Evolutionary conservation across 2,113 vertebrate species (phyloP), one percentile per base, ranked within the genome.

Genomic region (Sturnus vulgaris): DNA sequence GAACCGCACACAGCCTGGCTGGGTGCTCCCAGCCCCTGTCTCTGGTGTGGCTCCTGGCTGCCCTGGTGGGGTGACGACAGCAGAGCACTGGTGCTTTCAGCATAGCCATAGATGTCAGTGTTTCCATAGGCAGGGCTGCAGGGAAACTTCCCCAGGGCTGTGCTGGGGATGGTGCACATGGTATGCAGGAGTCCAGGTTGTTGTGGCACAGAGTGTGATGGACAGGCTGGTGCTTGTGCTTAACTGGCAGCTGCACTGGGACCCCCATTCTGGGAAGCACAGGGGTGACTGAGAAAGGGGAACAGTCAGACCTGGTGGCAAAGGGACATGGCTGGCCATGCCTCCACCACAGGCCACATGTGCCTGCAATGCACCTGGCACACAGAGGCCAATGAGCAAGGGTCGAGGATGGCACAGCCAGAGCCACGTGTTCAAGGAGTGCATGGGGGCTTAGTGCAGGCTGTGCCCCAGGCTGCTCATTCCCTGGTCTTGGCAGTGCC

Each of bases 221-320:
- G 79, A 52, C 35, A 60, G 35, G 15, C 5, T 16, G 11, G 6
- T 28, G 25, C 24, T 19, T 39, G 49, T n/a, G 27, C 16, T 31
- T 9, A 10, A 28, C 47, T 10, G 10, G n/a, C 1, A 2, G 7
- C 49, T 60, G 13, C 35, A 20, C 10, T 0, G 0, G 19, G 60
- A 40, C 3, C 9, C 15, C 31, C 20, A 10, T n/a, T 27, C 70
- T 0, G 0, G 66, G 30, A 28, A 27, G 28, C 50, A n/a, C 0
- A 1, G 25, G 10, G 12, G 5, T 71, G 39, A 55, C 70, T 19
- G 35, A 44, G 39, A 50, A 50, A 76, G 2, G 4, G 44, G 20
- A 57, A 49, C 53, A 37, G 24, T 9, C 31, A 71, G 47, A 15
- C 12, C 18, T 64, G 35, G 22, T 1, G 2, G 37, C 59, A 73